Evolutionary conservation across 2,888 invertebrate genomes (phyloP), one percentile per base, ranked within the genome.

Genomic region (Harpagoxenus sublaevis): DNA sequence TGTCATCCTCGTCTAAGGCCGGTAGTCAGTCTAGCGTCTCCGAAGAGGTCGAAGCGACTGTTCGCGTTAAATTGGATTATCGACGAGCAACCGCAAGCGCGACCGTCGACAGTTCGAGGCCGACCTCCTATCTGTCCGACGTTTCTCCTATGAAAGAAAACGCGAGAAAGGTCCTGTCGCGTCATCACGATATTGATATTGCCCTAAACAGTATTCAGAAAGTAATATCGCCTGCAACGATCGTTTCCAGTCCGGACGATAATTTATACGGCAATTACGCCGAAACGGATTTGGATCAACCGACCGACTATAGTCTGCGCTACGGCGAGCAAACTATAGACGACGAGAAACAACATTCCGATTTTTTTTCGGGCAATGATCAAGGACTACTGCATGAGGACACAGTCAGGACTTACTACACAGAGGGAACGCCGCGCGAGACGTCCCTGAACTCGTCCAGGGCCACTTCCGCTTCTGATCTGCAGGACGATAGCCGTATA

Each of bases 221-320:
- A 23, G 71, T 85, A 1, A 89, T 89, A 0, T 92, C 91, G n/a
- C 90, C 92, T 0, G 88, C 90, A 0, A 83, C 89, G 0, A 82
- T 89, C 15, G 83, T 81, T 45, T 90, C 89, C 42, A 75, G 82
- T 5, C 79, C 91, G 0, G 89, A 92, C 0, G 88, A 79, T 10
- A 92, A 91, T 78, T 83, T 91, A 1, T 94, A 93, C 55, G 90
- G 92, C n/a, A 91, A 93, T 86, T 94, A 94, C 51, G 93, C 93
- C 4, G 94, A 94, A 74, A 94, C 94, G 0, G 93, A 94, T 78
- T 84, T 94, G 53, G 94, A 94, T 85, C 93, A 98, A 94, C 98
- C 98, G 0, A 99, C 99, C 0, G 98, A 99, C 95, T 99, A 98
- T 93, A 98, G 98, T 88, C 95, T 98, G 86, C 96, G 98, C 35